Conservation (phyloP, 2,113 vertebrate genomes). For the Microcebus tavaratra region DNA sequence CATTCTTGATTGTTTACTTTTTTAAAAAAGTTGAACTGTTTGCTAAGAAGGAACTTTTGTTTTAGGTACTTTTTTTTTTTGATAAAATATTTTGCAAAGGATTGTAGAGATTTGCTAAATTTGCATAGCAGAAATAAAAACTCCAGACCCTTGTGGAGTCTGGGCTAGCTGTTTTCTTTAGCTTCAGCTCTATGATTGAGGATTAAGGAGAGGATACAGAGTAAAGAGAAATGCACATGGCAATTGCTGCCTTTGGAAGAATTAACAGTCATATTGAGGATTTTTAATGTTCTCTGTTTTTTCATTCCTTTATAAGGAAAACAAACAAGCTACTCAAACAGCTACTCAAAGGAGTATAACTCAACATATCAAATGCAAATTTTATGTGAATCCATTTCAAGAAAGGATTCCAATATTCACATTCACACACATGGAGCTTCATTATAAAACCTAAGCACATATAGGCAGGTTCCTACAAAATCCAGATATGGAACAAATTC, state of each 20-base stretch:
- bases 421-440: neutral
- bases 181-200: neutral
- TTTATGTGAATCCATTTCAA: conserved; percentile 28
- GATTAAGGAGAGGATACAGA: neutral
- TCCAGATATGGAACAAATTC: neutral
- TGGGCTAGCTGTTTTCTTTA: conserved; percentile 24
- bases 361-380: neutral
- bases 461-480: neutral
- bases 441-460: neutral
- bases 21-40: neutral
- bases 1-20: conserved; percentile 30
- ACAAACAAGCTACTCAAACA: neutral
- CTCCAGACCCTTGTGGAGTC: neutral
- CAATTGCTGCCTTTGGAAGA: neutral
- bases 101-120: neutral
- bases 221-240: neutral
- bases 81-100: neutral
- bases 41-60: neutral
- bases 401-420: neutral
- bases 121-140: neutral
- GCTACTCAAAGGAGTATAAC: neutral
- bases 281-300: neutral
- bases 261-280: neutral
- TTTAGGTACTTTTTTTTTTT: neutral
- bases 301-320: conserved; percentile 18